Evolutionary conservation across 2,797 vertebrate species (phyloP).

Genomic region (Gephyroberyx darwinii): DNA sequence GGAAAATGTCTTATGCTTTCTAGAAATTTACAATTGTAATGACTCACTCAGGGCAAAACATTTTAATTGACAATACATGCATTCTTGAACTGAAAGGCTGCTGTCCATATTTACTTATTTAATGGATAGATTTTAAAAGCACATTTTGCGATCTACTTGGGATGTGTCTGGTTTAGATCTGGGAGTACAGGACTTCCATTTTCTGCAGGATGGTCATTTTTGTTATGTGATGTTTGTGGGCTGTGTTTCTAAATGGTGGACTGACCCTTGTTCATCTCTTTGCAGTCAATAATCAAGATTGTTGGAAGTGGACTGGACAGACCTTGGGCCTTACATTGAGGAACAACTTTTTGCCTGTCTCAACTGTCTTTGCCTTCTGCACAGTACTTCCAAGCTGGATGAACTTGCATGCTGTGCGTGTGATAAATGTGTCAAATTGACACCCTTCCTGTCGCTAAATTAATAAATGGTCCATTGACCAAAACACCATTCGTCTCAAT

Average conservation of each 20-base stretch:
- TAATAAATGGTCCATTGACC: constrained; percentile 13
- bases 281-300: constrained; percentile 43
- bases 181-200: no score
- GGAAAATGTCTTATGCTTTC: no score
- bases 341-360: not conserved
- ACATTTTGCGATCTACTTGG: no score
- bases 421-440: not conserved
- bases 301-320: constrained; percentile 13
- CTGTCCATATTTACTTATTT: no score
- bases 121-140: no score
- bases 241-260: not conserved
- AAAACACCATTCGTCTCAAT: not conserved
- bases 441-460: not conserved
- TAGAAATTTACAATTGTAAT: no score
- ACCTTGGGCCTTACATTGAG: constrained; percentile 7
- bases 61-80: no score
- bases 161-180: no score
- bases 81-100: no score
- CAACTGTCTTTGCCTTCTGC: not conserved
- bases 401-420: not conserved
- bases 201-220: no score
- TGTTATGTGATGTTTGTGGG: not conserved
- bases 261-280: constrained; percentile 7
- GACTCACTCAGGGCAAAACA: no score
- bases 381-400: not conserved